Percentiles rank a stretch among this genome's conserved stretches.
Evolutionary conservation across 2,113 vertebrate genomes (phyloP).

Genomic region (Ovis canadensis): DNA sequence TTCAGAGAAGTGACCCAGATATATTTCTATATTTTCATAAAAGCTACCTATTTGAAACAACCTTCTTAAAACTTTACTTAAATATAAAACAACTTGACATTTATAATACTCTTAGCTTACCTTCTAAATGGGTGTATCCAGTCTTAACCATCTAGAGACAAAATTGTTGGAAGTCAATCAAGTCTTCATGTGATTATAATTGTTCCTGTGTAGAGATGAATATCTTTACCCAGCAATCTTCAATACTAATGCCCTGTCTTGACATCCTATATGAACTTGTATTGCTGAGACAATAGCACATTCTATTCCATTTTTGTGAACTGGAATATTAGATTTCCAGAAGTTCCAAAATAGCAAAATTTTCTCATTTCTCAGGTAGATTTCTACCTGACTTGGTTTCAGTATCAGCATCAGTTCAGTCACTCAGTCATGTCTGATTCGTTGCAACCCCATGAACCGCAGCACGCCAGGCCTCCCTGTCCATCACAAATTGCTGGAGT

Average conservation of each 20-base stretch:
- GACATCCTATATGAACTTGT: neutral
- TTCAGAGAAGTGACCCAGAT: neutral
- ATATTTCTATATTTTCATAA: neutral
- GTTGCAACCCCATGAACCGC: neutral
- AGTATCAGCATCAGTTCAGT: neutral
- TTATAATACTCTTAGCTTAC: neutral
- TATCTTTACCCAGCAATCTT: neutral
- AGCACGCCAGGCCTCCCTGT: neutral
- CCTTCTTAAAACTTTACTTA: neutral
- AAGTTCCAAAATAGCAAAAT: neutral
- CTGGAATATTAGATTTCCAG: neutral
- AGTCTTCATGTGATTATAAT: neutral
- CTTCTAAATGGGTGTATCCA: neutral
- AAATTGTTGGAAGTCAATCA: neutral
- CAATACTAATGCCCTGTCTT: neutral
- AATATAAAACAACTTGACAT: neutral
- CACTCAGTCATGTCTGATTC: fast-evolving
- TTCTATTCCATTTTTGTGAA: neutral
- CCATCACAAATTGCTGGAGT: fast-evolving
- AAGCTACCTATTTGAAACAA: neutral
- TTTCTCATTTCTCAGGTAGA: neutral
- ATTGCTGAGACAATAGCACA: neutral
- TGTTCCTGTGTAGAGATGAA: neutral
- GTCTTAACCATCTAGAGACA: neutral
- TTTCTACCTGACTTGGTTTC: slow-evolving; percentile 7